Conservation (phyloP, 2,113 vertebrate species). For the Etia nguti region DNA sequence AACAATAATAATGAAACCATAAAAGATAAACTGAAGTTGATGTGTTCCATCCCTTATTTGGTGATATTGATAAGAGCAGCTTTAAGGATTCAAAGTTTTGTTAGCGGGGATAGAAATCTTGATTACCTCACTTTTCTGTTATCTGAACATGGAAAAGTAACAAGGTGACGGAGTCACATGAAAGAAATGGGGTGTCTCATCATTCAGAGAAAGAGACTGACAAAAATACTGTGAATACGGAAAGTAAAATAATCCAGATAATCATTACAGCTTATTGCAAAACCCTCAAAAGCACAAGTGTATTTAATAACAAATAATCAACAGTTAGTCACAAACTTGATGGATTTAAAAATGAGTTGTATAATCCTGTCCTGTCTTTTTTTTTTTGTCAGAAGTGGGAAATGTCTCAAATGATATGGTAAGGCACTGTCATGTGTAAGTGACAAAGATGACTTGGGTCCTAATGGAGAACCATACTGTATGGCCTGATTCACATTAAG, state of each 20-base stretch:
- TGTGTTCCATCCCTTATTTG: not conserved
- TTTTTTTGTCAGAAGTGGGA: constrained; percentile 5
- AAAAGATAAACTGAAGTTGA: not conserved
- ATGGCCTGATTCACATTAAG: constrained; percentile 63
- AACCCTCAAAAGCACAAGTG: not conserved
- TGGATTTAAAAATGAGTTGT: not conserved
- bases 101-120: not conserved
- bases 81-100: not conserved
- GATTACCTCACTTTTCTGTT: not conserved
- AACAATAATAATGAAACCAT: not conserved
- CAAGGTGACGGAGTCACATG: constrained; percentile 1
- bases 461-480: constrained; percentile 50
- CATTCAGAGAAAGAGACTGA: not conserved
- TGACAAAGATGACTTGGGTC: constrained; percentile 56
- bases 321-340: not conserved
- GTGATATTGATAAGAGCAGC: not conserved
- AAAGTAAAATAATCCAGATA: not conserved
- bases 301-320: not conserved
- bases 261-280: not conserved
- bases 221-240: not conserved
- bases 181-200: not conserved
- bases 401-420: not conserved
- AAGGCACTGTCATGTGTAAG: constrained; percentile 3
- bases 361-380: not conserved
- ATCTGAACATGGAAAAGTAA: constrained; percentile 5